Conservation (phyloP, 2,888 invertebrate genomes). For the Asteroscopus sphinx region DNA sequence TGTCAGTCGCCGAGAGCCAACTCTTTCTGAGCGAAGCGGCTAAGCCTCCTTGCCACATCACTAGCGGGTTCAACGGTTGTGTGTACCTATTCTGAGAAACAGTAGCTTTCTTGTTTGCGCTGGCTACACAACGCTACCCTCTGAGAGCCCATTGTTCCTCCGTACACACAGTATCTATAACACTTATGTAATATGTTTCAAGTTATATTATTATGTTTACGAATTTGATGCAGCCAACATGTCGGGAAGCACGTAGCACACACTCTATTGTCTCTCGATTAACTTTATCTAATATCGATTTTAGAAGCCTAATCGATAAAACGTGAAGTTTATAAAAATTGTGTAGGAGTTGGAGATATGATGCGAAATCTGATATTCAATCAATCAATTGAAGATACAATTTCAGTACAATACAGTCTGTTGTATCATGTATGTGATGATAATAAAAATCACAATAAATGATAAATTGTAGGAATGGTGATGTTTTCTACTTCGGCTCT, state of each 20-base stretch:
- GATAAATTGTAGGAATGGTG: too few species aligned
- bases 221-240: conserved; percentile 63
- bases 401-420: too few species aligned
- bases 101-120: conserved; percentile 78
- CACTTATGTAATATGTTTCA: conserved; percentile 65
- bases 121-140: conserved; percentile 57
- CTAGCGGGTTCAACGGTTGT: conserved; percentile 64
- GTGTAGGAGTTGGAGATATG: conserved; percentile 28
- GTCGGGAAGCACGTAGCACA: conserved; percentile 72
- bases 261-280: conserved; percentile 36
- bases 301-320: conserved; percentile 36
- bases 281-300: conserved; percentile 36
- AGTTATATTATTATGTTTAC: conserved; percentile 59
- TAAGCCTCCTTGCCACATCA: conserved; percentile 40
- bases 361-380: conserved; percentile 26
- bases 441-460: too few species aligned
- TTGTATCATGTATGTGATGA: conserved; percentile 7
- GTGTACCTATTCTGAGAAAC: conserved; percentile 76
- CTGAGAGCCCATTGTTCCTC: conserved; percentile 74
- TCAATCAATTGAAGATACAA: conserved; percentile 33
- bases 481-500: too few species aligned
- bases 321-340: conserved; percentile 19
- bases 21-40: too few species aligned
- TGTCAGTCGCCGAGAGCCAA: neutral
- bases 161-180: conserved; percentile 39